A percentile compares a stretch with the other conserved stretches of the same genome.
Conservation (phyloP, 2,888 invertebrate genomes). For the Phasia obesa region DNA sequence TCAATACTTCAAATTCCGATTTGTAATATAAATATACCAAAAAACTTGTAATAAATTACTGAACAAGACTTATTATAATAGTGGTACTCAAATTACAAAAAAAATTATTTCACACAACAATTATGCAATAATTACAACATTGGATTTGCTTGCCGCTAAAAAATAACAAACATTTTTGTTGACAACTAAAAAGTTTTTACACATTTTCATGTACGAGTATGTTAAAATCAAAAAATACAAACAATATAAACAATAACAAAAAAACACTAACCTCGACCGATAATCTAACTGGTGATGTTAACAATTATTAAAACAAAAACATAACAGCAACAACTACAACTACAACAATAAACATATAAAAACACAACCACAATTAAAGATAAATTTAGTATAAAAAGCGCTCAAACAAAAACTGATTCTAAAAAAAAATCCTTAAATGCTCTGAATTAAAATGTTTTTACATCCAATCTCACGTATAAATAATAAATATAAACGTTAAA, state of each 20-base stretch:
- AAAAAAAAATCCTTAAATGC: slow-evolving; percentile 31
- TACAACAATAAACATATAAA: slow-evolving; percentile 18
- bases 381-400: slow-evolving; percentile 64
- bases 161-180: neutral
- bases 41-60: too few species aligned
- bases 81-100: too few species aligned
- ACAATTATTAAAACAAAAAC: slow-evolving; percentile 47
- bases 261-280: slow-evolving; percentile 23
- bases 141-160: too few species aligned
- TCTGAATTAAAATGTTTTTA: slow-evolving; percentile 58
- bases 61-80: too few species aligned
- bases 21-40: too few species aligned
- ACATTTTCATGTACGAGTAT: slow-evolving; percentile 1
- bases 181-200: neutral
- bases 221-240: neutral
- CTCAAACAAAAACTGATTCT: slow-evolving; percentile 2
- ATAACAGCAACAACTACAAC: neutral
- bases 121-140: neutral
- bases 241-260: slow-evolving; percentile 13
- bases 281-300: slow-evolving; percentile 54
- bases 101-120: neutral
- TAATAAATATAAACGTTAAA: slow-evolving; percentile 49
- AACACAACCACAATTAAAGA: slow-evolving; percentile 67
- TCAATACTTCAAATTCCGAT: too few species aligned
- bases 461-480: slow-evolving; percentile 46